Evolutionary conservation across 37 sponge, comb jelly and placozoan species (phyloP).

Genomic region (Eunapius fragilis): DNA sequence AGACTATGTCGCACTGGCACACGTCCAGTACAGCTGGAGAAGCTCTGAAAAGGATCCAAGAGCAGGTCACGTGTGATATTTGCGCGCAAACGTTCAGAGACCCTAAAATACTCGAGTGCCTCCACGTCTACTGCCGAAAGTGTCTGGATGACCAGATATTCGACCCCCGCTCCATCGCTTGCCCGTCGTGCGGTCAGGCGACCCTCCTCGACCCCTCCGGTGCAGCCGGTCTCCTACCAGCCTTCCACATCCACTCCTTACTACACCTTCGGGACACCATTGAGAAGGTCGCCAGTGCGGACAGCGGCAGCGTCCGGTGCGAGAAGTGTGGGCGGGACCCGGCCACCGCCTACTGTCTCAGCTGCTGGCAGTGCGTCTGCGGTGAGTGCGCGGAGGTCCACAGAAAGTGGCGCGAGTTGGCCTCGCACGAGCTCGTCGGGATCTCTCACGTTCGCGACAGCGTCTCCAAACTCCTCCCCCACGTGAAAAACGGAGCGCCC

Average conservation of each 20-base stretch:
- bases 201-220: constrained; percentile 39
- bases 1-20: not conserved
- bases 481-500: not conserved
- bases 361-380: constrained; percentile 40
- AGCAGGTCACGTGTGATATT: constrained; percentile 25
- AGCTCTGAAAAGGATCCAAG: constrained; percentile 41
- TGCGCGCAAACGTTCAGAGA: constrained; percentile 31
- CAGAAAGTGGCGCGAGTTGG: constrained; percentile 11
- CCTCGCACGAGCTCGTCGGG: not conserved
- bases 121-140: constrained; percentile 41
- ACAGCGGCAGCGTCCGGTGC: not conserved
- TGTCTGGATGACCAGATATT: constrained; percentile 25
- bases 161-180: constrained; percentile 17
- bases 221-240: constrained; percentile 50
- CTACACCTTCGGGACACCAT: constrained; percentile 35
- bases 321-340: constrained; percentile 11
- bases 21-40: not conserved
- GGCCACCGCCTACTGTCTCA: constrained; percentile 29
- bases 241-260: constrained; percentile 67
- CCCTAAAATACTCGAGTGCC: constrained; percentile 45
- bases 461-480: not conserved
- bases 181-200: constrained; percentile 59
- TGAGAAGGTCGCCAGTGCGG: constrained; percentile 14
- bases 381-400: constrained; percentile 12
- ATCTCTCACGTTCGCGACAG: not conserved